A percentile compares a stretch with the other conserved stretches of the same genome.
Evolutionary conservation across 1,140 invertebrate species (phyloP).

Genomic region (Pogonomyrmex barbatus): DNA sequence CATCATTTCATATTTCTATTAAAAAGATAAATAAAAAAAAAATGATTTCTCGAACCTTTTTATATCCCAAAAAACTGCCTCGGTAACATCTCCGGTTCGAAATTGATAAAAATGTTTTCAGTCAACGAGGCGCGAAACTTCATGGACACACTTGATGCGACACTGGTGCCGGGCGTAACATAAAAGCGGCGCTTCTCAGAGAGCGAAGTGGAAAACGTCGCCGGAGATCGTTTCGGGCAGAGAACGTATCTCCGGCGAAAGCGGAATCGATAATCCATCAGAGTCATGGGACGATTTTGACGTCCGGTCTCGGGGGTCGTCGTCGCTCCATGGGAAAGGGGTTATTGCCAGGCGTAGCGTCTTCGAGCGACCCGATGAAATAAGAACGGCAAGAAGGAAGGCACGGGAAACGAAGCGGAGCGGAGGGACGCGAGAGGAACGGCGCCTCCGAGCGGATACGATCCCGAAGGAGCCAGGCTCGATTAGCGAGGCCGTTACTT

Average conservation of each 20-base stretch:
- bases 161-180: constrained; percentile 3
- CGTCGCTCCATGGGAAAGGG: constrained; percentile 29
- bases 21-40: not conserved
- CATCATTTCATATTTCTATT: not conserved
- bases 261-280: constrained; percentile 61
- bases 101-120: constrained; percentile 42
- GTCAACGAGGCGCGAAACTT: constrained; percentile 40
- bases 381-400: constrained; percentile 34
- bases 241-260: constrained; percentile 43
- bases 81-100: constrained; percentile 8
- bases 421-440: constrained; percentile 28
- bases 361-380: constrained; percentile 33
- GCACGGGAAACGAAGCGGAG: no score
- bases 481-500: constrained; percentile 74
- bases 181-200: constrained; percentile 43
- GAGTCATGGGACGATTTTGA: constrained; percentile 60
- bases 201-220: constrained; percentile 57
- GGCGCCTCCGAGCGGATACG: constrained; percentile 50
- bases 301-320: constrained; percentile 46
- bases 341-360: constrained; percentile 39
- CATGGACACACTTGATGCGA: constrained; percentile 27
- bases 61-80: not conserved
- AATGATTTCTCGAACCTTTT: not conserved
- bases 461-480: constrained; percentile 72
- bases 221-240: constrained; percentile 33